Evolutionary conservation across 2,888 invertebrate genomes (phyloP), one percentile per base, ranked within the genome.

Genomic region (Nomada ruficornis): DNA sequence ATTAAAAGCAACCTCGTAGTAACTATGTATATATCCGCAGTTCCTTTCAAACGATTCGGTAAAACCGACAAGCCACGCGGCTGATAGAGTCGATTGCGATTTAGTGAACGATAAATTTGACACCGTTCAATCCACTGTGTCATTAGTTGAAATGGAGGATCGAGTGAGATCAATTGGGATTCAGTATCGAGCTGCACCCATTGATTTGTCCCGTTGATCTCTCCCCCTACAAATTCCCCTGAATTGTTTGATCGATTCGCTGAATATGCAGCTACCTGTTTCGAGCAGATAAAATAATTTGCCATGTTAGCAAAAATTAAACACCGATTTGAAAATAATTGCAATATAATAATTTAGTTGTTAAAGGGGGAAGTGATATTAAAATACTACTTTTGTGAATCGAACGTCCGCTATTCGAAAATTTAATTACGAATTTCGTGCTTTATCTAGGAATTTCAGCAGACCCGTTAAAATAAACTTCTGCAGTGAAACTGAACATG

Each of bases 81-180:
- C 50, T 77, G 76, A 67, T 54, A 29, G 59, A 62, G 42, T 18
- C 23, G 65, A 44, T 54, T 15, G 36, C 47, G 36, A 29, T 36
- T 20, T 20, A 67, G 76, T 54, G 76, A 78, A 75, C 76, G 77
- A 76, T 47, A 60, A 78, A 75, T 78, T 78, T 78, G 75, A 67
- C 77, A 78, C 77, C 65, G 54, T 15, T 44, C 57, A 67, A 52
- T 64, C 59, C 77, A 63, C n/a, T n/a, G 20, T 26, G 68, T 18
- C 42, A 57, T 77, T 63, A 63, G 47, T 47, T n/a, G 69, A 63
- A 79, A 77, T 77, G 52, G 50, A 50, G 42, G n/a, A 26, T 50
- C 18, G 23, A 68, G 36, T 5, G 36, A 62, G 67, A 75, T 68
- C 36, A 7, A 7, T 36, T 36, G 36, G 7, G 36, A 36, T 68